Percentiles rank a stretch among this genome's conserved stretches.
Evolutionary conservation across 2,888 invertebrate genomes (phyloP).

Genomic region (Choreutis nemorana): DNA sequence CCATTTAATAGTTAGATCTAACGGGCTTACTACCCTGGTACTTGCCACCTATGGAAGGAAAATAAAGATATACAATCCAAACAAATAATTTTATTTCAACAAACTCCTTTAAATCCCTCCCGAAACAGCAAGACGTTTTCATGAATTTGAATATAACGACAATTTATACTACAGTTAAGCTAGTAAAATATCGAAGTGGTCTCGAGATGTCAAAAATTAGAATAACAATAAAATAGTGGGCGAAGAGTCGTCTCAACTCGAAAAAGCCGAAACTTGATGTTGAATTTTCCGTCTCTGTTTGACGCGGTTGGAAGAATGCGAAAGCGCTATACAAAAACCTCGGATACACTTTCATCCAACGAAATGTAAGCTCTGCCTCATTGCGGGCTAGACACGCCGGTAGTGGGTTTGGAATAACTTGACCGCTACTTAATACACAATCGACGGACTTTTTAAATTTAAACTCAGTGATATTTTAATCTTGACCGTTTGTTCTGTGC

Average conservation of each 20-base stretch:
- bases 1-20: conserved; percentile 56
- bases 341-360: conserved; percentile 62
- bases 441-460: no score
- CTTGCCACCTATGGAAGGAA: conserved; percentile 58
- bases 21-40: conserved; percentile 61
- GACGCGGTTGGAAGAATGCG: conserved; percentile 31
- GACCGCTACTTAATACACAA: no score
- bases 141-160: no score
- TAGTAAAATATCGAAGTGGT: no score
- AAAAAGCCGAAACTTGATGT: conserved; percentile 37
- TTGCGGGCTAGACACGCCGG: conserved; percentile 46
- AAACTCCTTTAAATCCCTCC: conserved; percentile 9
- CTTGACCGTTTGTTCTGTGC: no score
- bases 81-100: conserved; percentile 26
- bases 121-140: no score
- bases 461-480: no score
- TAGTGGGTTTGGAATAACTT: no score
- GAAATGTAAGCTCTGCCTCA: conserved; percentile 60
- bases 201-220: conserved; percentile 28
- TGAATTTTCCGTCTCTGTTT: conserved; percentile 32
- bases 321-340: conserved; percentile 61
- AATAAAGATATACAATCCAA: conserved; percentile 55
- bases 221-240: conserved; percentile 52
- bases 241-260: conserved; percentile 46
- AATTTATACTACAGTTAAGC: no score